Percentiles rank a stretch among this genome's conserved stretches.
These are phyloP conservation scores for Latheticus oryzae DNA, from an alignment of 2,888 invertebrate genomes.

Conservation along the genomic window DNA sequence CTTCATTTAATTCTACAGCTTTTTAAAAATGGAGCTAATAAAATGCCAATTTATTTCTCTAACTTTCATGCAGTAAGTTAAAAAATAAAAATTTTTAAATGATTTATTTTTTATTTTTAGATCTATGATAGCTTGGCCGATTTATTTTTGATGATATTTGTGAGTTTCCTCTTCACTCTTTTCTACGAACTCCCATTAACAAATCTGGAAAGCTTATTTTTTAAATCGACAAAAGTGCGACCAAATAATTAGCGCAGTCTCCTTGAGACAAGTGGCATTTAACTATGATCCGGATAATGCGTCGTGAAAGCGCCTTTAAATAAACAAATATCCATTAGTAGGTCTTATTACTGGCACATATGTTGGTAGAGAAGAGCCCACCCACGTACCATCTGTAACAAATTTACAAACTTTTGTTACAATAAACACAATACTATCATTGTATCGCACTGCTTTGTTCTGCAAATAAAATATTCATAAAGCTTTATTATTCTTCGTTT, in stretches of 20 bases:
- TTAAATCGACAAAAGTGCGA: slow-evolving; percentile 13
- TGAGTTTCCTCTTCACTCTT: slow-evolving; percentile 57
- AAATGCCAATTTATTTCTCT: slow-evolving; percentile 55
- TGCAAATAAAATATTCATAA: slow-evolving; percentile 37
- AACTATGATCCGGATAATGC: slow-evolving; percentile 47
- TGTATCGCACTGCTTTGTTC: slow-evolving; percentile 24
- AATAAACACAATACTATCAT: slow-evolving; percentile 22
- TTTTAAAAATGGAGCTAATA: slow-evolving; percentile 52
- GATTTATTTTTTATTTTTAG: slow-evolving; percentile 46
- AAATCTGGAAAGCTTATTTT: slow-evolving; percentile 42
- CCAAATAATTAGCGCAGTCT: slow-evolving; percentile 20
- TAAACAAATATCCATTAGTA: slow-evolving; percentile 55
- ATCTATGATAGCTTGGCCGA: slow-evolving; percentile 57
- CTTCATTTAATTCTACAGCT: slow-evolving; percentile 58
- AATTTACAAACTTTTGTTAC: slow-evolving; percentile 32
- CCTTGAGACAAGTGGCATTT: no score
- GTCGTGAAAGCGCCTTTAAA: slow-evolving; percentile 45
- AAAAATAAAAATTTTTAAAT: neutral
- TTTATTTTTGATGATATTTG: slow-evolving; percentile 49
- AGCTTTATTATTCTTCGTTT: neutral
- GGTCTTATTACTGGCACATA: slow-evolving; percentile 41
- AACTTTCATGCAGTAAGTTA: slow-evolving; percentile 55
- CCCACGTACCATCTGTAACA: slow-evolving; percentile 36
- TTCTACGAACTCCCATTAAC: slow-evolving; percentile 58
- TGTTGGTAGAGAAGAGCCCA: slow-evolving; percentile 31